phyloP scores from a whole-genome alignment of 2,888 invertebrate genomes.

The Clunio marinus region DNA sequence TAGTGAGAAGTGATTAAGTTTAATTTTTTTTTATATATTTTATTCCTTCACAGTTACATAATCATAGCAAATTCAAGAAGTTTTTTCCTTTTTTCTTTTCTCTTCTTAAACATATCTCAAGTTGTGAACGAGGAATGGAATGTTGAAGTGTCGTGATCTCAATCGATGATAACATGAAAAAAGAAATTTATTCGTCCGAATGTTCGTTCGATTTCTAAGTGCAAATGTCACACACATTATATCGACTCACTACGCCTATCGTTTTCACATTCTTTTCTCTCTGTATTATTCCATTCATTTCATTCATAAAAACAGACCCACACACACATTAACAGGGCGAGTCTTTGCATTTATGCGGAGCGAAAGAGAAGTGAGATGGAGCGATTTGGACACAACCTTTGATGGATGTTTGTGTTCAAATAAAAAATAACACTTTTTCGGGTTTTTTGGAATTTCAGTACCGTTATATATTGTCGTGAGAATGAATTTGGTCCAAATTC shows the following conservation, averaged over 20 bases:
- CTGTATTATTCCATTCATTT: not conserved
- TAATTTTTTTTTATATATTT: not conserved
- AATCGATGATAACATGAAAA: not conserved
- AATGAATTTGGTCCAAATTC: constrained; percentile 32
- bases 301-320: constrained; percentile 12
- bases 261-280: not conserved
- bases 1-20: not conserved
- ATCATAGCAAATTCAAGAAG: not conserved
- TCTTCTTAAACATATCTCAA: too few species aligned
- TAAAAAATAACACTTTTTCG: too few species aligned
- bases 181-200: too few species aligned
- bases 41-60: constrained; percentile 5
- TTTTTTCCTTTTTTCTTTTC: too few species aligned
- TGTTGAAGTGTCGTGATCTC: constrained; percentile 7
- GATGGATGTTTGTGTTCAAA: not conserved
- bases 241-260: not conserved
- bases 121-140: not conserved
- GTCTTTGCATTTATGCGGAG: not conserved
- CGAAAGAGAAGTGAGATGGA: not conserved
- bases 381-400: not conserved
- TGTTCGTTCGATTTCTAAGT: constrained; percentile 5
- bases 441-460: constrained; percentile 38
- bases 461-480: constrained; percentile 37
- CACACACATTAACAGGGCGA: not conserved
- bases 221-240: constrained; percentile 11